Percentiles rank a stretch among this genome's conserved stretches.
Evolutionary conservation across 2,888 invertebrate genomes (phyloP).

Genomic region (Oscheius sp.): DNA sequence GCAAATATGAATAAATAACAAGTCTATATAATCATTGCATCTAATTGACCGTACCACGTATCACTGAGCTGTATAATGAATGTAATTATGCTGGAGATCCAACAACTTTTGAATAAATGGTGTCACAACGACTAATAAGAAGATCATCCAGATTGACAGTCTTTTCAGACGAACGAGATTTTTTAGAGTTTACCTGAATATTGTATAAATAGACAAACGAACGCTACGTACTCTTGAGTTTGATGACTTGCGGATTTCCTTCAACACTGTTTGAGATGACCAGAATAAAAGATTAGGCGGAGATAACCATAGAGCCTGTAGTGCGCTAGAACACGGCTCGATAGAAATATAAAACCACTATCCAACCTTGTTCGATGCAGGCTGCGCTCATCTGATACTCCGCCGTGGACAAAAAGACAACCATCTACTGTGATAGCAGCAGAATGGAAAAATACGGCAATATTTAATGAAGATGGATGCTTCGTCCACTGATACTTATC

Average conservation of each 20-base stretch:
- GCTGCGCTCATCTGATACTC: constrained; percentile 40
- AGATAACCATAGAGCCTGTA: constrained; percentile 49
- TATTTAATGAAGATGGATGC: constrained; percentile 33
- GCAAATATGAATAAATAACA: neutral
- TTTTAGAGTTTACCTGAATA: constrained; percentile 10
- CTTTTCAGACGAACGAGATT: neutral
- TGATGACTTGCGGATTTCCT: neutral
- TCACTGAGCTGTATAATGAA: neutral
- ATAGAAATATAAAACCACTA: too few relatives aligned
- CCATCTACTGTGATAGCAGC: constrained; percentile 56
- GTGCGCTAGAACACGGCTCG: constrained; percentile 37
- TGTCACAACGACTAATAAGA: constrained; percentile 8
- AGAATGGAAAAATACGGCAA: constrained; percentile 62
- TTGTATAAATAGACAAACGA: neutral
- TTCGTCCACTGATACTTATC: constrained; percentile 51
- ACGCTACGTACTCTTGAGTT: neutral
- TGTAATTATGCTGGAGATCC: neutral
- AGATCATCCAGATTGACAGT: neutral
- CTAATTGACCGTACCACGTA: neutral
- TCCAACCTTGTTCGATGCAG: constrained; percentile 28
- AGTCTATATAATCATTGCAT: neutral
- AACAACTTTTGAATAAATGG: neutral
- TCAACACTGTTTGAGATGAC: constrained; percentile 3
- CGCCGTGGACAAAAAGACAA: constrained; percentile 56
- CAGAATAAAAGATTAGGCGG: constrained; percentile 46